A percentile compares a stretch with the other conserved stretches of the same genome.
Evolutionary conservation across 2,113 vertebrate species (phyloP).

Genomic region (Sorex fumeus): DNA sequence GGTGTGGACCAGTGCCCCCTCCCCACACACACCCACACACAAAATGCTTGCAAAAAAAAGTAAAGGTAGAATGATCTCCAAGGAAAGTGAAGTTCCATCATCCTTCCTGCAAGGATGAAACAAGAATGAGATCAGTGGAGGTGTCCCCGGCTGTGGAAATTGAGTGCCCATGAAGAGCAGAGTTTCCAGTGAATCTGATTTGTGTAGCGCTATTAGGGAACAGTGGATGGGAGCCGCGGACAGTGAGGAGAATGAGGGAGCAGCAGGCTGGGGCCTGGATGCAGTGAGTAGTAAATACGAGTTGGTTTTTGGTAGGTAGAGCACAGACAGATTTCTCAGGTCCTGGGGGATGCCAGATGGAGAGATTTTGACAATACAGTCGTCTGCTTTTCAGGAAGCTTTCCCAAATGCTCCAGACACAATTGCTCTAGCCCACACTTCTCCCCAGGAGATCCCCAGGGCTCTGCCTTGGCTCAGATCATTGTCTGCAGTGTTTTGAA

Average conservation of each 20-base stretch:
- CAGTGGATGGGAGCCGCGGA: neutral
- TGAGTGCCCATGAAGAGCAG: neutral
- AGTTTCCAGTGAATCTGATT: neutral
- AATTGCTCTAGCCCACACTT: neutral
- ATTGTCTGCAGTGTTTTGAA: neutral
- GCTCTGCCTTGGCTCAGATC: neutral
- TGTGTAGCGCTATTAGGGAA: no score
- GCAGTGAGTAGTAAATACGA: neutral
- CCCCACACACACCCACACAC: no score
- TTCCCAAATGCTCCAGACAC: neutral
- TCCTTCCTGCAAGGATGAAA: neutral
- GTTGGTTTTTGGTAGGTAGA: neutral
- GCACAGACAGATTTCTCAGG: neutral
- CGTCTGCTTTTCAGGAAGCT: neutral
- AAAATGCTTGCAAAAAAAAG: no score
- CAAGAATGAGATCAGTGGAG: neutral
- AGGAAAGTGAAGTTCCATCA: neutral
- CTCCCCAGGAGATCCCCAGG: neutral
- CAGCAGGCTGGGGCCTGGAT: accelerated
- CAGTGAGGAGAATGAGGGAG: neutral
- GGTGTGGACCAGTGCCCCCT: no score
- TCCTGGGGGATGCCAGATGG: slow-evolving; percentile 2
- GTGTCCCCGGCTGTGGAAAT: neutral
- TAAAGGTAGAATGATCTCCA: neutral
- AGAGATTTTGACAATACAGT: neutral